These are phyloP conservation scores for Zoanthus sociatus DNA, from an alignment of 92 coral and sea anemone genomes.

Conservation along the genomic window DNA sequence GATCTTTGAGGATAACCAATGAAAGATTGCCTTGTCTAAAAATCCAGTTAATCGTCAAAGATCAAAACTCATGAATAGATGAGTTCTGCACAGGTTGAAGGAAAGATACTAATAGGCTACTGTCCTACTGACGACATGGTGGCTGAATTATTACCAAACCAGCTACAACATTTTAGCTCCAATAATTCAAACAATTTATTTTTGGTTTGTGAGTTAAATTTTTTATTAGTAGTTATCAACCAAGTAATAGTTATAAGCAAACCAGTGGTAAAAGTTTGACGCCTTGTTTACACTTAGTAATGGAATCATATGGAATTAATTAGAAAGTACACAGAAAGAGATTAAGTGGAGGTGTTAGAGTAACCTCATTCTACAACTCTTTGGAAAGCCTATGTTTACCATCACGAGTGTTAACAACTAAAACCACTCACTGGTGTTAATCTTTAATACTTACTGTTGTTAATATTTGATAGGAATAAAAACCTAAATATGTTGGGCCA, in stretches of 20 bases:
- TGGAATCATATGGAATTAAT: conserved; percentile 2
- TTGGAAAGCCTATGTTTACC: no score
- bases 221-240: no score
- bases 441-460: no score
- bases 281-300: background rate
- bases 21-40: conserved; percentile 36
- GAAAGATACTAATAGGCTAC: background rate
- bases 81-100: background rate
- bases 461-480: no score
- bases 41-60: background rate
- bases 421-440: no score
- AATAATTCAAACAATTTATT: background rate
- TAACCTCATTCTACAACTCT: no score
- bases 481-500: no score
- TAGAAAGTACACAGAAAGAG: background rate
- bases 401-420: no score
- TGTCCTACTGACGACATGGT: background rate
- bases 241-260: no score
- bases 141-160: background rate
- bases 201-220: background rate
- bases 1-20: background rate
- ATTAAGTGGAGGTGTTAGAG: background rate
- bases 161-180: background rate
- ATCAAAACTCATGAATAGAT: background rate
- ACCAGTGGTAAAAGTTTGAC: background rate